These are phyloP conservation scores for Triplophysa bombifrons DNA, from an alignment of 2,797 vertebrate species.

Conservation along the genomic window DNA sequence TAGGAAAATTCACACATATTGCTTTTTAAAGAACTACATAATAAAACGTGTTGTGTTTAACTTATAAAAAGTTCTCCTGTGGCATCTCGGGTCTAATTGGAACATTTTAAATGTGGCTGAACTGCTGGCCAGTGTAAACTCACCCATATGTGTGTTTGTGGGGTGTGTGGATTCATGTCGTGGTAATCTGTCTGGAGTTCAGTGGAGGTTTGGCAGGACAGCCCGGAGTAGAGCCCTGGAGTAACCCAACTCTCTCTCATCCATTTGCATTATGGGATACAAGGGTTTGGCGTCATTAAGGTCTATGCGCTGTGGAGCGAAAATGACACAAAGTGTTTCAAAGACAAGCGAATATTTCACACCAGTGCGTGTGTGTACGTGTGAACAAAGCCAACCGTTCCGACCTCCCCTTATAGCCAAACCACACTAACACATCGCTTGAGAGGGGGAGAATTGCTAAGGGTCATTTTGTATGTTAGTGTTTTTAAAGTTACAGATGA, in stretches of 20 bases:
- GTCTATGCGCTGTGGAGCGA: conserved; percentile 30
- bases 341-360: conserved; percentile 34
- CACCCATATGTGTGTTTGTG: conserved; percentile 23
- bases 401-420: conserved; percentile 36
- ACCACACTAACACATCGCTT: conserved; percentile 38
- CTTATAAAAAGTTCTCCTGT: not conserved
- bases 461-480: conserved; percentile 21
- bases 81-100: too few relatives aligned
- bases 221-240: not conserved
- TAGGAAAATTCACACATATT: too few relatives aligned
- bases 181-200: not conserved
- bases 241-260: conserved; percentile 26
- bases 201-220: not conserved
- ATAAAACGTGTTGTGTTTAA: not conserved
- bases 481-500: conserved; percentile 30
- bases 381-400: conserved; percentile 40
- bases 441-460: not conserved
- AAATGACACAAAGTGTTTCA: conserved; percentile 35
- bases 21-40: too few relatives aligned
- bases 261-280: not conserved
- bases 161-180: conserved; percentile 47
- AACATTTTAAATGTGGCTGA: not conserved
- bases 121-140: not conserved
- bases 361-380: conserved; percentile 5
- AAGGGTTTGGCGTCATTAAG: conserved; percentile 17